Percentiles rank a stretch among this genome's conserved stretches.
These are phyloP conservation scores for Thalassoma bifasciatum DNA, from an alignment of 2,113 vertebrate species.

Conservation along the genomic window DNA sequence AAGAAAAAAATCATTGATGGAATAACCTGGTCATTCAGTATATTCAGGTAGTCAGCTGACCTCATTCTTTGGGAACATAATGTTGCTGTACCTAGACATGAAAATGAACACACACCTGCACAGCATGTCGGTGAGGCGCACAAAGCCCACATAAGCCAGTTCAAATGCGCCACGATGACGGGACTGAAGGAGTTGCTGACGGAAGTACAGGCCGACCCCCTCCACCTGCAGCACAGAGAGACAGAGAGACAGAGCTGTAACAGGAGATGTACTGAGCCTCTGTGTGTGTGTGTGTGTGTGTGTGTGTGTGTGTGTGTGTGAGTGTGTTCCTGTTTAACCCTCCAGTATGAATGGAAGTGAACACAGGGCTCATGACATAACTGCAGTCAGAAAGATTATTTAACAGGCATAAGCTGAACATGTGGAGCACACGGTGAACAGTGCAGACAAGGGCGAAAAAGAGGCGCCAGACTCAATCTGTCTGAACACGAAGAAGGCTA, in stretches of 20 bases:
- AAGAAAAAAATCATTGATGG: no score
- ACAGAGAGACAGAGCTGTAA: conserved; percentile 7
- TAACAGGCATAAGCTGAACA: neutral
- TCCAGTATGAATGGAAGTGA: neutral
- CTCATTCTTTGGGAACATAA: no score
- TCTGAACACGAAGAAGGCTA: no score
- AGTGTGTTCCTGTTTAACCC: neutral
- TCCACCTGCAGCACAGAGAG: conserved; percentile 84
- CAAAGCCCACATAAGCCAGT: conserved; percentile 95
- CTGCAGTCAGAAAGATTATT: neutral
- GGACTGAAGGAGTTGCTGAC: conserved; percentile 94
- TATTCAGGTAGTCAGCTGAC: no score
- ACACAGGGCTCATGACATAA: neutral
- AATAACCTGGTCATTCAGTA: no score
- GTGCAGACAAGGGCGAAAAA: no score
- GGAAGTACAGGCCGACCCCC: conserved; percentile 93
- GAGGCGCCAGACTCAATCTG: no score
- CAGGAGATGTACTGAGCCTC: neutral
- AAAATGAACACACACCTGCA: conserved; percentile 84
- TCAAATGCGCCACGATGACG: conserved; percentile 98
- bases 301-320: no score
- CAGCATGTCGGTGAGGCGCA: conserved; percentile 92
- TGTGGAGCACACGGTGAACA: neutral
- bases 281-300: no score
- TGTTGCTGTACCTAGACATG: no score